Percentiles rank a stretch among this genome's conserved stretches.
These are phyloP conservation scores for Zoanthus sociatus DNA, from an alignment of 92 coral and sea anemone genomes.

Conservation along the genomic window DNA sequence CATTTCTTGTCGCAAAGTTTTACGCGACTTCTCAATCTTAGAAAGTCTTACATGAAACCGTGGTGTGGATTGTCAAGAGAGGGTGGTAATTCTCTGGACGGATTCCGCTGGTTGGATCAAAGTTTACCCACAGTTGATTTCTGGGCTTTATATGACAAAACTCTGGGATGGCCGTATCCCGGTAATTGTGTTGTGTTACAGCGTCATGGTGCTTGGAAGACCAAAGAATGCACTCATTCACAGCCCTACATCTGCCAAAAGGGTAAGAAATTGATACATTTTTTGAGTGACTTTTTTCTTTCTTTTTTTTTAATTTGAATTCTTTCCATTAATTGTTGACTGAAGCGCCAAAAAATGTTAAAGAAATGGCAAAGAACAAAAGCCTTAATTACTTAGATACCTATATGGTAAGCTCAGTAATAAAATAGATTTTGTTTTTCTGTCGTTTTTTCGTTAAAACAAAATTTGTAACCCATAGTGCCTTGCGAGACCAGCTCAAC, in stretches of 20 bases:
- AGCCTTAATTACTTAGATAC: no score
- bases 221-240: not conserved
- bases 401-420: no score
- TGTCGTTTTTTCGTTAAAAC: no score
- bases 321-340: no score
- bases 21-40: not conserved
- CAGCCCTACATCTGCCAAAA: conserved; percentile 37
- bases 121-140: not conserved
- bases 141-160: conserved; percentile 19
- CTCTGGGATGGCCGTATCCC: conserved; percentile 20
- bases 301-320: no score
- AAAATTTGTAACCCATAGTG: no score
- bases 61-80: conserved; percentile 25
- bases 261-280: not conserved
- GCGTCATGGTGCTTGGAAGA: not conserved
- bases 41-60: not conserved
- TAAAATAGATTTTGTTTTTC: no score
- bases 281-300: no score
- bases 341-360: no score
- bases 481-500: no score
- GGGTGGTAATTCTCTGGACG: not conserved
- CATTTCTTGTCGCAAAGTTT: not conserved
- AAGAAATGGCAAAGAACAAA: no score
- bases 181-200: conserved; percentile 13
- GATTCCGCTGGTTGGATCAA: conserved; percentile 36